These are phyloP conservation scores for Drosophila eohydei DNA, from an alignment of 2,888 invertebrate species.

Conservation along the genomic window DNA sequence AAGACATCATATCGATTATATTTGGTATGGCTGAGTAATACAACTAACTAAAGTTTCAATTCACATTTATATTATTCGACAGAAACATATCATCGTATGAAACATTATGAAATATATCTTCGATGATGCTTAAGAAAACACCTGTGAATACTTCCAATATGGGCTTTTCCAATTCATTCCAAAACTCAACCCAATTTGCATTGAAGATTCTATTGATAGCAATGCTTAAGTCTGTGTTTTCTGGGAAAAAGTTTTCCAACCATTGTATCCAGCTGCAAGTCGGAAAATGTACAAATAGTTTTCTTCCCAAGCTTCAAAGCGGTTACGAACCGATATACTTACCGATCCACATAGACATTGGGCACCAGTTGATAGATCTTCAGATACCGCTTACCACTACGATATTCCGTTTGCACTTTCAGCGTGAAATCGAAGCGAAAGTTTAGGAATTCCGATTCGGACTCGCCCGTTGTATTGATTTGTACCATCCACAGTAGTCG, in stretches of 20 bases:
- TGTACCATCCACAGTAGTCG: constrained; percentile 60
- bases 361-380: constrained; percentile 67
- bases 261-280: constrained; percentile 54
- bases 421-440: constrained; percentile 54
- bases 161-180: constrained; percentile 64
- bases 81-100: constrained; percentile 66
- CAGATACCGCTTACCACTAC: constrained; percentile 61
- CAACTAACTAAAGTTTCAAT: neutral
- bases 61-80: constrained; percentile 3
- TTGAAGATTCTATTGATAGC: constrained; percentile 55
- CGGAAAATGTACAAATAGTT: neutral
- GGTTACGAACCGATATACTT: constrained; percentile 5
- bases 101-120: constrained; percentile 54
- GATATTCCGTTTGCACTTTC: constrained; percentile 62
- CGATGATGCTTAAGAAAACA: constrained; percentile 51
- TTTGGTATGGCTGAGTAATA: neutral
- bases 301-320: too few relatives aligned
- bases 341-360: constrained; percentile 56
- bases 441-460: constrained; percentile 58
- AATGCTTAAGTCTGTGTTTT: constrained; percentile 57
- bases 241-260: constrained; percentile 59
- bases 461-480: constrained; percentile 51
- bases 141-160: constrained; percentile 51
- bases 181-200: constrained; percentile 61
- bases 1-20: neutral